phyloP scores from a whole-genome alignment of 2,888 invertebrate species.

The Scelioninae gen. 2 region DNA sequence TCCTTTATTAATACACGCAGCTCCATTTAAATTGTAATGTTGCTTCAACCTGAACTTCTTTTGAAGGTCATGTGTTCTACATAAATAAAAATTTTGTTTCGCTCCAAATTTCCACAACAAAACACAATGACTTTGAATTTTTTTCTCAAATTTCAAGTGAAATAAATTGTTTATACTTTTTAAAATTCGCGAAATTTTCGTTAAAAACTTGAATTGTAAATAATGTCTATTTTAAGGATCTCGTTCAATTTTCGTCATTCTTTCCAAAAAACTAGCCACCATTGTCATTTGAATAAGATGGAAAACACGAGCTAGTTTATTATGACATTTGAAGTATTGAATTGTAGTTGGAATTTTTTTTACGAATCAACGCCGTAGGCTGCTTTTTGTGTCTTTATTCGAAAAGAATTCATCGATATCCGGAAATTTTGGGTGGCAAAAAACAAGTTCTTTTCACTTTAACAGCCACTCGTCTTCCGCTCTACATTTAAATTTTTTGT shows the following conservation, averaged over 20 bases:
- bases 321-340: conserved; percentile 10
- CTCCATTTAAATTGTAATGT: too few relatives aligned
- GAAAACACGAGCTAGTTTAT: neutral
- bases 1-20: too few relatives aligned
- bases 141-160: too few relatives aligned
- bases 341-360: neutral
- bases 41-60: too few relatives aligned
- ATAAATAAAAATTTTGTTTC: too few relatives aligned
- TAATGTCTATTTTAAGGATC: too few relatives aligned
- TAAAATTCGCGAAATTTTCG: too few relatives aligned
- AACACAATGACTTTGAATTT: too few relatives aligned
- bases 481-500: neutral
- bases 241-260: neutral
- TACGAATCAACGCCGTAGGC: neutral
- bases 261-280: neutral
- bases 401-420: conserved; percentile 6
- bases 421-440: conserved; percentile 16
- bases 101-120: too few relatives aligned
- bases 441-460: conserved; percentile 1
- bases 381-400: neutral
- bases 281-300: neutral
- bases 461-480: neutral
- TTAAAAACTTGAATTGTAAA: too few relatives aligned
- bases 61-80: too few relatives aligned
- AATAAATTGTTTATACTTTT: too few relatives aligned